Percentiles rank a stretch among this genome's conserved stretches.
phyloP scores from a whole-genome alignment of 2,888 invertebrate genomes.

The Drosophila basisetae region DNA sequence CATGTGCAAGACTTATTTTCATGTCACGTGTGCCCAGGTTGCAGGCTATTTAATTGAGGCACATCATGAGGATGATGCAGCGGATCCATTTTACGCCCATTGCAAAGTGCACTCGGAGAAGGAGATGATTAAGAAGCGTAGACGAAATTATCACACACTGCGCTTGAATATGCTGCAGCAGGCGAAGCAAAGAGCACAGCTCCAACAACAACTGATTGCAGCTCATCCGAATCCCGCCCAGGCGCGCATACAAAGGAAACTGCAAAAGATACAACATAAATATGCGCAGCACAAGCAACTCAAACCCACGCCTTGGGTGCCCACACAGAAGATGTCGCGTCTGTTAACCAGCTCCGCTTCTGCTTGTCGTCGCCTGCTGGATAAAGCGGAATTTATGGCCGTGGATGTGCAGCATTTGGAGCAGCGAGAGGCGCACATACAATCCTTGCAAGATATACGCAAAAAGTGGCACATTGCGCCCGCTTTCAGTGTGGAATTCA shows the following conservation, averaged over 20 bases:
- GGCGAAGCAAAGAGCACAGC: conserved; percentile 72
- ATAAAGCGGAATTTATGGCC: conserved; percentile 96
- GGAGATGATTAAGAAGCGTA: conserved; percentile 91
- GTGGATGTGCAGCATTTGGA: conserved; percentile 93
- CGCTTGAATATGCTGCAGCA: conserved; percentile 93
- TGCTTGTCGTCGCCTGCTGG: conserved; percentile 92
- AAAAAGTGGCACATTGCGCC: conserved; percentile 98
- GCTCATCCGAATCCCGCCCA: conserved; percentile 88
- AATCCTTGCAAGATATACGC: conserved; percentile 93
- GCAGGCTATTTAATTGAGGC: conserved; percentile 97
- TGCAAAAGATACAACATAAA: conserved; percentile 94
- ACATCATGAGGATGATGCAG: conserved; percentile 95
- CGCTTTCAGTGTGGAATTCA: conserved; percentile 97
- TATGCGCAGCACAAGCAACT: conserved; percentile 91
- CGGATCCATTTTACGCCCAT: conserved; percentile 98
- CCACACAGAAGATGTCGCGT: conserved; percentile 97
- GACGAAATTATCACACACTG: conserved; percentile 93
- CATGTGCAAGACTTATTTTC: conserved; percentile 98
- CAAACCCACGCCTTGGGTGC: conserved; percentile 95
- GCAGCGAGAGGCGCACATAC: conserved; percentile 92
- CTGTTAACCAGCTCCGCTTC: conserved; percentile 95
- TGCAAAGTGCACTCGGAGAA: conserved; percentile 98
- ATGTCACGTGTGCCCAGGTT: conserved; percentile 98
- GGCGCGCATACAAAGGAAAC: conserved; percentile 91
- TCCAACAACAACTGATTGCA: conserved; percentile 53